Conservation (phyloP, 2,797 vertebrate genomes). For the Takifugu rubripes region DNA sequence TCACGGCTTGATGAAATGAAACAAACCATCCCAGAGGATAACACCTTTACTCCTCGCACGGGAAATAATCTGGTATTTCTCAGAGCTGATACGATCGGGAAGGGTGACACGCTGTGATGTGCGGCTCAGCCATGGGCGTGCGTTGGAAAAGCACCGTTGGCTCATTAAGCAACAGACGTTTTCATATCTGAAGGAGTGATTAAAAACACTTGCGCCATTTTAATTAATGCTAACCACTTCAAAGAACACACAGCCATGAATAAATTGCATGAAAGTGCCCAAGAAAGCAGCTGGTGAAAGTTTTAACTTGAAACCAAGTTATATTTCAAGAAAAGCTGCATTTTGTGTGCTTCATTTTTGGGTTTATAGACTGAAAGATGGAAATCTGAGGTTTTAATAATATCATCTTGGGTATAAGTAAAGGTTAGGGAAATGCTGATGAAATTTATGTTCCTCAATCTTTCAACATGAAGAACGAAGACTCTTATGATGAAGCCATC, state of each 20-base stretch:
- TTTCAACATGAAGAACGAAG: no score
- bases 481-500: no score
- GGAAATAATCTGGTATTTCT: constrained; percentile 54
- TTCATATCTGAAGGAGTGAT: constrained; percentile 38
- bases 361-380: not conserved
- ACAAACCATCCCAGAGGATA: constrained; percentile 53
- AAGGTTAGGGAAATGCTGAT: not conserved
- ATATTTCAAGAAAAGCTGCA: not conserved
- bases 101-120: constrained; percentile 25
- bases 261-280: constrained; percentile 1
- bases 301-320: not conserved
- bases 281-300: constrained; percentile 9
- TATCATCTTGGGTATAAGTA: not conserved
- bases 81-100: constrained; percentile 50
- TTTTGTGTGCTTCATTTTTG: constrained; percentile 1
- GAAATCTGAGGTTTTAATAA: not conserved
- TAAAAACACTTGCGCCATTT: constrained; percentile 14
- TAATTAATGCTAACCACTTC: constrained; percentile 44
- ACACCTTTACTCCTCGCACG: constrained; percentile 54
- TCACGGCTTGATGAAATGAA: constrained; percentile 45
- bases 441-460: no score
- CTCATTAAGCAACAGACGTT: constrained; percentile 44
- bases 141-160: constrained; percentile 23
- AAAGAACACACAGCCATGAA: constrained; percentile 18
- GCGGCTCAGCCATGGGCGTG: constrained; percentile 15